phyloP scores from a whole-genome alignment of 1,140 invertebrate genomes.

The Lepeophtheirus salmonis region DNA sequence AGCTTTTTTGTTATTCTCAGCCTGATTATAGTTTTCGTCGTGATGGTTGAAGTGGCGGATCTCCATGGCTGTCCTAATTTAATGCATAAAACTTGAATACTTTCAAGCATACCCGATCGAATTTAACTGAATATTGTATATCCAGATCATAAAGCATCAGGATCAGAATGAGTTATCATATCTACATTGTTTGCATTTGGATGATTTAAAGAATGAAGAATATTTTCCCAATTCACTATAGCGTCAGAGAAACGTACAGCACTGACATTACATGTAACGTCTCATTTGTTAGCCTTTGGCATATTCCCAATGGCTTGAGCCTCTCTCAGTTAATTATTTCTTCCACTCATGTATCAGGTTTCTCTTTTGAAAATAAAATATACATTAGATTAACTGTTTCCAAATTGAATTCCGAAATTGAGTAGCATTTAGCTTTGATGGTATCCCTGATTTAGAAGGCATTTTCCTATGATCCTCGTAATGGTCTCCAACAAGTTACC shows the following conservation, averaged over 20 bases:
- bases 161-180: conserved; percentile 59
- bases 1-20: conserved; percentile 24
- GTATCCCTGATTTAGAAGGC: neutral
- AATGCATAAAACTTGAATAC: conserved; percentile 47
- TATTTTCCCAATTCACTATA: conserved; percentile 70
- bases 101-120: neutral
- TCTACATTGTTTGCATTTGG: conserved; percentile 21
- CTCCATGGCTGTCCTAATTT: conserved; percentile 72
- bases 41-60: conserved; percentile 58
- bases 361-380: conserved; percentile 59
- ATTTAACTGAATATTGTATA: conserved; percentile 28
- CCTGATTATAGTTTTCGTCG: conserved; percentile 51
- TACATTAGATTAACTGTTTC: conserved; percentile 51
- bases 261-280: conserved; percentile 35
- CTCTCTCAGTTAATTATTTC: conserved; percentile 22
- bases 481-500: neutral
- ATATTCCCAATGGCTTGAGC: conserved; percentile 75
- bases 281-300: conserved; percentile 61
- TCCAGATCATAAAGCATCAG: conserved; percentile 70
- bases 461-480: neutral
- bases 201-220: conserved; percentile 55
- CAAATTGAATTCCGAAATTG: neutral
- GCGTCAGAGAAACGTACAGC: conserved; percentile 50
- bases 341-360: conserved; percentile 49
- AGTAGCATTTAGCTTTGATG: neutral